phyloP scores from a whole-genome alignment of 2,888 invertebrate genomes.

The Megaustenia siamemsis region DNA sequence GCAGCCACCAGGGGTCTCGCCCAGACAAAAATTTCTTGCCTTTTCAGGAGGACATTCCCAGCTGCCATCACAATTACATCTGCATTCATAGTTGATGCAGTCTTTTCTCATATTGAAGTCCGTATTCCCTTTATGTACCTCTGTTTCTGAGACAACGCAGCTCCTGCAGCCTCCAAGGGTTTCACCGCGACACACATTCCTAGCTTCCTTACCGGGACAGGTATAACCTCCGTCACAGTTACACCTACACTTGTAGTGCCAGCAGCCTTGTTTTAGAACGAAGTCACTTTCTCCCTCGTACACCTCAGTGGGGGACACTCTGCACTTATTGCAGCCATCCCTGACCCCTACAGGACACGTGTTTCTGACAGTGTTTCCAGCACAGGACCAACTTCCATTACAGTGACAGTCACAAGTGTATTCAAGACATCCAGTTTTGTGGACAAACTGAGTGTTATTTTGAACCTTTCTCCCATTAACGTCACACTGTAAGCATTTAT shows the following conservation, averaged over 20 bases:
- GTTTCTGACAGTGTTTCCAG: slow-evolving; percentile 59
- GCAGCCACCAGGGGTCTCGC: slow-evolving; percentile 60
- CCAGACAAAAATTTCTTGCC: slow-evolving; percentile 64
- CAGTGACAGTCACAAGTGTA: slow-evolving; percentile 71
- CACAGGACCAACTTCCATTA: slow-evolving; percentile 69
- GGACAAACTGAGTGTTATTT: slow-evolving; percentile 63
- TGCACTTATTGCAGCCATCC: slow-evolving; percentile 51
- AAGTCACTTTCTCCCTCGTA: slow-evolving; percentile 60
- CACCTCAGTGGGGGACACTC: slow-evolving; percentile 40
- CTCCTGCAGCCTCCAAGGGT: slow-evolving; percentile 59
- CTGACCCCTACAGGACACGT: slow-evolving; percentile 62
- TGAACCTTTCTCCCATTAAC: slow-evolving; percentile 61
- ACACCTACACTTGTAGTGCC: slow-evolving; percentile 68
- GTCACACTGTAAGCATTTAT: slow-evolving; percentile 63
- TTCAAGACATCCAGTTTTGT: slow-evolving; percentile 66
- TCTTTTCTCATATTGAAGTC: slow-evolving; percentile 66
- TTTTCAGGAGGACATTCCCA: slow-evolving; percentile 70
- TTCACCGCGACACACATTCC: slow-evolving; percentile 59
- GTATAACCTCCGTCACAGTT: slow-evolving; percentile 70
- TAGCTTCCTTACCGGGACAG: slow-evolving; percentile 62
- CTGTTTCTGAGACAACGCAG: slow-evolving; percentile 58
- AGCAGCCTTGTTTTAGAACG: slow-evolving; percentile 55
- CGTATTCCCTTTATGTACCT: slow-evolving; percentile 63
- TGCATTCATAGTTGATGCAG: slow-evolving; percentile 70
- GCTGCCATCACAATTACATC: slow-evolving; percentile 71